Base-by-base conservation (phyloP, 2,113 vertebrate genomes). In the Saccopteryx leptura region DNA sequence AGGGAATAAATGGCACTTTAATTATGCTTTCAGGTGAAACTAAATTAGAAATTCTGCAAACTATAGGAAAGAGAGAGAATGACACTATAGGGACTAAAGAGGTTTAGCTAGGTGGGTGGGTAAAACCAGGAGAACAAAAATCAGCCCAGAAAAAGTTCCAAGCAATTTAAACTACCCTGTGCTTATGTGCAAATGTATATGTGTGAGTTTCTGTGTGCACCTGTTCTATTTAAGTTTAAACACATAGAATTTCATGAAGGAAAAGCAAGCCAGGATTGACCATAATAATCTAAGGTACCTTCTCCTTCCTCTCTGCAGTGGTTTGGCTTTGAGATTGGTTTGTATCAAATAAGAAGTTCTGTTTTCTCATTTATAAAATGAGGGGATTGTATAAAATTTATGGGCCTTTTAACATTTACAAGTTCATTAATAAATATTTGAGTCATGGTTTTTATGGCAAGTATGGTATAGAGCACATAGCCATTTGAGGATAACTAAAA, bases 1-100 rank as follows among this genome's bases (percentile, higher is more conserved):
- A 94, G 26, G 21, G 26, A 61, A 92, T 78, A 88, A 95, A 79
- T 96, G 86, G n/a, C 48, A 94, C 69, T 74, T 94, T 87, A 93
- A 95, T 97, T 93, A 91, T 90, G 33, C 11, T 88, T 56, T 96
- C 65, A 97, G 54, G 88, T 90, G 78, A 93, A 86, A 56, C 82
- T 95, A 95, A 97, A 69, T 90, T 71, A 54, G 56, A 71, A 93
- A 85, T 63, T 48, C 72, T 97, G 39, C 81, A 88, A 93, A 71
- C 33, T 82, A 9, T 1, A 94, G 79, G 46, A 86, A 79, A 52
- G 26, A 54, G 56, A 86, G n/a, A 91, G 14, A 89, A 65, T 80
- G 65, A 48, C 19, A 71, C n/a, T 9, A 3, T 0, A 71, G 61
- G 56, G 48, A 89, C 60, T 58, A 65, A 90, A 31, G 58, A 80